Percentiles rank a stretch among this genome's conserved stretches.
These are phyloP conservation scores for Otis tarda DNA, from an alignment of 2,113 vertebrate genomes.

Conservation along the genomic window DNA sequence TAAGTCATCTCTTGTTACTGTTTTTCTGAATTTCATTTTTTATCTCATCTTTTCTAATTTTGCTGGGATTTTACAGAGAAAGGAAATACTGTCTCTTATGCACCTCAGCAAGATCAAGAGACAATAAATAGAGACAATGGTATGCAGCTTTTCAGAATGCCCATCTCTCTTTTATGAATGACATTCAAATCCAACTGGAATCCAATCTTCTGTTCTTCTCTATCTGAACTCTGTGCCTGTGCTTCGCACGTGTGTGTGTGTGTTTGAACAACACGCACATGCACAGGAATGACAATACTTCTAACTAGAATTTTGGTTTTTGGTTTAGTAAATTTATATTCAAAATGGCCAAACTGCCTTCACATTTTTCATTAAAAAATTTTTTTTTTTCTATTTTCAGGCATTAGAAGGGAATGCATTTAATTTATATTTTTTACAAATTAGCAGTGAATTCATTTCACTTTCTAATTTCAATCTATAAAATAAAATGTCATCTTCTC, in stretches of 20 bases:
- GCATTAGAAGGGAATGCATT: neutral
- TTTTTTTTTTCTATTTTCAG: neutral
- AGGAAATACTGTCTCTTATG: neutral
- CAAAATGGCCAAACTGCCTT: neutral
- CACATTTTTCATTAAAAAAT: neutral
- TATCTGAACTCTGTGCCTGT: neutral
- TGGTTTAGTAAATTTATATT: neutral
- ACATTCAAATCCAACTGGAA: neutral
- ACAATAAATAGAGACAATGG: neutral
- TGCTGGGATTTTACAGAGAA: neutral
- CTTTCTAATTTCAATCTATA: neutral
- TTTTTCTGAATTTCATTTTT: neutral
- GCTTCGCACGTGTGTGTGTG: fast-evolving
- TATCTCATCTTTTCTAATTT: neutral
- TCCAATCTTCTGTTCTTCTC: neutral
- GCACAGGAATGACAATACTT: neutral
- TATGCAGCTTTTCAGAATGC: neutral
- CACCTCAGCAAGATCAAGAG: neutral
- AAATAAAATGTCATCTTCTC: neutral
- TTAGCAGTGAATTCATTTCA: neutral
- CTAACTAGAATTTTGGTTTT: neutral
- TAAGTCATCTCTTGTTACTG: neutral
- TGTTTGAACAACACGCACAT: neutral
- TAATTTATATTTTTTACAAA: neutral
- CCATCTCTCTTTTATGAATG: neutral